Percentiles rank a stretch among this genome's conserved stretches.
Conservation (phyloP, 2,797 vertebrate species). For the Xenopus petersii region DNA sequence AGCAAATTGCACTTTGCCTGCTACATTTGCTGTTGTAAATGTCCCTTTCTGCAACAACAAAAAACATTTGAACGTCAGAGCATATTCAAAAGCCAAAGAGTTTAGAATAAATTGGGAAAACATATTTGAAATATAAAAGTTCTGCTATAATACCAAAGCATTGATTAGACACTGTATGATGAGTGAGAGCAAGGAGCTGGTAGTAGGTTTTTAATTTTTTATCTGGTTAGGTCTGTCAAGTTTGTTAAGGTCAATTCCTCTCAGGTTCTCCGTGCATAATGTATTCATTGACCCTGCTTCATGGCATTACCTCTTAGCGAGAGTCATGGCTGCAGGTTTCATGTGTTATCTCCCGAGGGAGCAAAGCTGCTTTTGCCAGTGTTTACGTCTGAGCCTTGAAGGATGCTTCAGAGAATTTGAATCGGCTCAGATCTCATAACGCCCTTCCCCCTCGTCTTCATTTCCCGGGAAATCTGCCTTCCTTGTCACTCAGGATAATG, state of each 20-base stretch:
- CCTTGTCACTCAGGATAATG: slow-evolving; percentile 67
- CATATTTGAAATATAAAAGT: too few species aligned
- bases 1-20: too few species aligned
- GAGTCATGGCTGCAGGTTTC: slow-evolving; percentile 43
- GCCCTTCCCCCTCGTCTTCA: slow-evolving; percentile 36
- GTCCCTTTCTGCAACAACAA: too few species aligned
- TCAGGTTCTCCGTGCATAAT: slow-evolving; percentile 33
- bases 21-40: too few species aligned
- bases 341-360: slow-evolving; percentile 53
- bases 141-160: neutral
- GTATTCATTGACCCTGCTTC: slow-evolving; percentile 45
- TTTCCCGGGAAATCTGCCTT: slow-evolving; percentile 60
- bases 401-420: slow-evolving; percentile 54
- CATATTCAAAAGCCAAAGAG: too few species aligned
- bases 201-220: slow-evolving; percentile 40
- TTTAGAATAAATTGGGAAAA: too few species aligned
- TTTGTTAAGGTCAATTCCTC: slow-evolving; percentile 49
- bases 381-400: slow-evolving; percentile 52
- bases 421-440: slow-evolving; percentile 55
- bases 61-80: too few species aligned
- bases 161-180: neutral
- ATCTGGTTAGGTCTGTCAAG: slow-evolving; percentile 43
- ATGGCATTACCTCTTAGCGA: slow-evolving; percentile 43
- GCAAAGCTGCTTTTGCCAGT: slow-evolving; percentile 50
- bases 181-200: slow-evolving; percentile 7